Evolutionary conservation across 2,797 vertebrate genomes (phyloP), one percentile per base, ranked within the genome.

Genomic region (Acridotheres tristis): DNA sequence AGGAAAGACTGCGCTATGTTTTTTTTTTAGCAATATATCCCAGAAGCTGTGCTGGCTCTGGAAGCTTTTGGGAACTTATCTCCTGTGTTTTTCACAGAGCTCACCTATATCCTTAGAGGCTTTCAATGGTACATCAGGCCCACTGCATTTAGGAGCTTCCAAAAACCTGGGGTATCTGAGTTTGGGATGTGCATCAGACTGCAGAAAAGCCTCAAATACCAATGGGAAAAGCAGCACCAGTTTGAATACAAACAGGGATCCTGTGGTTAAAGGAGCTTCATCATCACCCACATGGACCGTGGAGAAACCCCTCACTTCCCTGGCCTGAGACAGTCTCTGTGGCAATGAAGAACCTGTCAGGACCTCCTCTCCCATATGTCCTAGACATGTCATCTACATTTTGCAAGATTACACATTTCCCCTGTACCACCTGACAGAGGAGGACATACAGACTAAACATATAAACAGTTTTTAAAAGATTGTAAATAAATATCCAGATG

Each of bases 241-340:
- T 38, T 38, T 48, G 62, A 81, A 66, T 29, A 75, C 11, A 26
- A 38, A 50, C 4, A 69, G 16, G 26, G n/a, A 59, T 30, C 10
- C 34, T 25, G 13, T 36, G 27, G 38, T 32, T 78, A 19, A 75
- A 59, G 17, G 50, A 57, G 38, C 25, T 25, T 3, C 0, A 12
- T 50, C 59, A 34, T 40, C 15, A 29, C 45, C 34, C 62, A 83
- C 48, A 16, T 1, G 7, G 40, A 76, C 1, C 0, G 2, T 12
- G 29, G 26, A 82, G 61, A 88, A 71, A 48, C 23, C 40, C 47
- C 18, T 73, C 57, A 29, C 30, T 40, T 73, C 47, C 51, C 62
- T 23, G 5, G 29, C 45, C 40, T 1, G 3, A 61, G 38, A 38
- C 16, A 48, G 22, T 32, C 71, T 43, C 62, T 3, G 1, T 16